Base-by-base conservation (phyloP, 2,888 invertebrate genomes). In the Anthoptus insignis region DNA sequence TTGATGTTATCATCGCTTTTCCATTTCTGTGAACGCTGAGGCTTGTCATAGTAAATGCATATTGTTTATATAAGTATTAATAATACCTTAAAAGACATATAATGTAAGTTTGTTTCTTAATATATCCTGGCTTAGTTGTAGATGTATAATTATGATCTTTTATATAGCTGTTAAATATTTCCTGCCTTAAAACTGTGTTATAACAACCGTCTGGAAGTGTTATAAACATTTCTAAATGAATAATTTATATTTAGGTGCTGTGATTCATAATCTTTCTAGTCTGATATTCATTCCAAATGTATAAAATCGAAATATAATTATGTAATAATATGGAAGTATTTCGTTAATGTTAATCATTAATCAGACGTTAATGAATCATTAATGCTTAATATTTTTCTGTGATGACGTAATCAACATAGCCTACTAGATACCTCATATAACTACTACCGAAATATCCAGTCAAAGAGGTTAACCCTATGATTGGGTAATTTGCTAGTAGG, bases 251-350 rank as follows among this genome's bases (percentile, higher is more conserved):
- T 77, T 83, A 83, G 81, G 82, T 81, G 87, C 87, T 90, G 90
- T 90, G 89, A 89, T 87, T 76, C 71, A 75, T 78, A 82, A 76
- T 81, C 79, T 76, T 81, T 83, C 87, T 89, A 89, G 88, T 88
- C 84, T 80, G 74, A 77, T 76, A 76, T 81, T 80, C 88, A 89
- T 89, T 88, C 87, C 87, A 86, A 69, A 72, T 64, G 49, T 65
- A 68, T 56, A 37, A 53, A 53, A 69, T 27, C 32, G 50, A 63
- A 53, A 59, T 60, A 53, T 59, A 57, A 52, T 32, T 50, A 45
- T 53, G 29, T 54, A 54, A 59, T 52, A 54, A 53, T 53, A 54
- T 61, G 13, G n/a, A 24, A n/a, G 39, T 32, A 53, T 53, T 60
- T 60, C 45, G 45, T 52, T 57, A 50, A 50, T 37, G 27, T 22